These are phyloP conservation scores for Dunckerocampus dactyliophorus DNA, from an alignment of 2,113 vertebrate species.

Conservation along the genomic window DNA sequence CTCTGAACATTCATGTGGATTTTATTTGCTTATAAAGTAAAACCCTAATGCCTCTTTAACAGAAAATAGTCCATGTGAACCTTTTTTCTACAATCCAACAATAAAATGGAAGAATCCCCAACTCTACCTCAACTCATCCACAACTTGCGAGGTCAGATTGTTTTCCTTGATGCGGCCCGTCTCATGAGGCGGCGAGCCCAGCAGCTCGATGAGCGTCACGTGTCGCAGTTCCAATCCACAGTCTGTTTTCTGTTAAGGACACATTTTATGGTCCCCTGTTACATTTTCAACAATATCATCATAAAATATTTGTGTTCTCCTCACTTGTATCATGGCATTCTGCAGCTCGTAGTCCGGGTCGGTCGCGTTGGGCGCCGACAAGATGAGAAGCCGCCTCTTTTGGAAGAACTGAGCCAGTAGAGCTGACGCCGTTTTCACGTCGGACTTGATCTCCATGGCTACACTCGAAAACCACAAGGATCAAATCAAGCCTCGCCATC, in stretches of 20 bases:
- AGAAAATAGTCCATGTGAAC: too few species aligned
- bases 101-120: too few species aligned
- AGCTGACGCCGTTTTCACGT: slow-evolving; percentile 76
- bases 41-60: too few species aligned
- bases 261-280: neutral
- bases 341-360: slow-evolving; percentile 88
- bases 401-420: slow-evolving; percentile 92
- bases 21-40: too few species aligned
- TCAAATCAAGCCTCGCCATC: neutral
- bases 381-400: slow-evolving; percentile 84
- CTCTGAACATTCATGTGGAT: neutral
- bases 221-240: slow-evolving; percentile 89
- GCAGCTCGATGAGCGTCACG: slow-evolving; percentile 82
- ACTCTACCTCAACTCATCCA: slow-evolving; percentile 86
- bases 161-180: slow-evolving; percentile 85
- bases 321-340: slow-evolving; percentile 88
- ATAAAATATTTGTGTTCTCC: slow-evolving; percentile 2
- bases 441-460: slow-evolving; percentile 87
- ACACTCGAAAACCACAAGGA: slow-evolving; percentile 17
- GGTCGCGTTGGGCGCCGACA: slow-evolving; percentile 82
- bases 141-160: slow-evolving; percentile 74
- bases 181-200: slow-evolving; percentile 81
- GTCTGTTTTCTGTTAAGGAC: slow-evolving; percentile 73
- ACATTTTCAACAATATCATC: too few species aligned
- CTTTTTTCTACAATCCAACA: too few species aligned